These are phyloP conservation scores for Aphrophora alni DNA, from an alignment of 2,888 invertebrate species.

Conservation along the genomic window DNA sequence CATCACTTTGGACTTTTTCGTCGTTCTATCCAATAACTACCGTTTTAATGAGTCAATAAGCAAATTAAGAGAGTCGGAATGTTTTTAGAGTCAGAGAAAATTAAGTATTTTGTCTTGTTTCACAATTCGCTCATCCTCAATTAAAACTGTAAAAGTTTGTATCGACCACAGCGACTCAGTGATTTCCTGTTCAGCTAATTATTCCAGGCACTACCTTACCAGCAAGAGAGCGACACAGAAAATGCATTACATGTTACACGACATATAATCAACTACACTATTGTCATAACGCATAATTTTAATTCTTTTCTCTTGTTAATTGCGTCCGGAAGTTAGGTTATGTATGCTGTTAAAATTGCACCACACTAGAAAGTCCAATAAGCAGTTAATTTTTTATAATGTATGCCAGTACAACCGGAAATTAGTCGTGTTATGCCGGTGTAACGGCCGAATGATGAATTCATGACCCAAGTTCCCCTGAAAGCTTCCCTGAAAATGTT, in stretches of 20 bases:
- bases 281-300: slow-evolving; percentile 4
- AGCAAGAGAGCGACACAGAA: background rate
- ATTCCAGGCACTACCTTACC: background rate
- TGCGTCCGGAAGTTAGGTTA: background rate
- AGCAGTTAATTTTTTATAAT: background rate
- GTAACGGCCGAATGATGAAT: background rate
- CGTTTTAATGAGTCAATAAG: background rate
- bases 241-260: background rate
- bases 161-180: background rate
- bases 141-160: background rate
- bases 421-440: background rate
- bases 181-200: background rate
- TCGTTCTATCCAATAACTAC: background rate
- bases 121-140: background rate
- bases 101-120: background rate
- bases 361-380: background rate
- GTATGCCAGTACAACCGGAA: background rate
- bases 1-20: background rate
- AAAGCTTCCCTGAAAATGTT: background rate
- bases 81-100: background rate
- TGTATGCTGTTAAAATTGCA: background rate
- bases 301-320: background rate
- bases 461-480: background rate
- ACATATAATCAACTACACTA: background rate
- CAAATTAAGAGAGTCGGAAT: too few species aligned